Conservation (phyloP, 2,113 vertebrate species). For the Cariama cristata region DNA sequence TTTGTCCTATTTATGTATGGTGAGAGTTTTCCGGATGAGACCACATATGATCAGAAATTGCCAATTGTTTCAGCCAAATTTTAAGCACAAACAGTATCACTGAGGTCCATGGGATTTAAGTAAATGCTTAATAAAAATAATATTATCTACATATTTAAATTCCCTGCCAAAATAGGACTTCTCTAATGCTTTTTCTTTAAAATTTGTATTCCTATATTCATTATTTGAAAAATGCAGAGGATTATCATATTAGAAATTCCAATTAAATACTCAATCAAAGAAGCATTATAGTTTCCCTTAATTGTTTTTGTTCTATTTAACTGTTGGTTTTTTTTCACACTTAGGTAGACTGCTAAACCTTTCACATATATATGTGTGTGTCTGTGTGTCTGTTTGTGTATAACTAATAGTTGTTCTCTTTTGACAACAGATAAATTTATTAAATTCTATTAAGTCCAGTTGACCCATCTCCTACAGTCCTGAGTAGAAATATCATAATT, state of each 20-base stretch:
- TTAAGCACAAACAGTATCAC: neutral
- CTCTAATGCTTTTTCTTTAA: neutral
- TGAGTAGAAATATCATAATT: neutral
- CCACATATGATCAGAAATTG: neutral
- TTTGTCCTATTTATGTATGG: neutral
- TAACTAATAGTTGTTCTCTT: neutral
- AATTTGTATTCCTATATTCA: neutral
- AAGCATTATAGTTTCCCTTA: neutral
- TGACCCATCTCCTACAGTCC: neutral
- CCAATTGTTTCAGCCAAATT: neutral
- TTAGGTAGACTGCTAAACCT: neutral
- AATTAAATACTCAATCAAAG: neutral
- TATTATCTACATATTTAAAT: neutral
- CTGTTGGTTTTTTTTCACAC: neutral
- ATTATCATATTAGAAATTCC: neutral
- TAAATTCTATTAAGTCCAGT: neutral
- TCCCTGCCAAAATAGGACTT: neutral
- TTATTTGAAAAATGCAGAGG: neutral
- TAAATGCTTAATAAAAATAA: neutral
- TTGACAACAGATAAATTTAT: neutral
- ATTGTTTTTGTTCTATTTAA: neutral
- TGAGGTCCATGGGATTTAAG: neutral
- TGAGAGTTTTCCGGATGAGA: neutral
- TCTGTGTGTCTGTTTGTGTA: neutral
- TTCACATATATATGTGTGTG: neutral